Conservation (phyloP, 2,113 vertebrate species). For the Pao palembangensis region DNA sequence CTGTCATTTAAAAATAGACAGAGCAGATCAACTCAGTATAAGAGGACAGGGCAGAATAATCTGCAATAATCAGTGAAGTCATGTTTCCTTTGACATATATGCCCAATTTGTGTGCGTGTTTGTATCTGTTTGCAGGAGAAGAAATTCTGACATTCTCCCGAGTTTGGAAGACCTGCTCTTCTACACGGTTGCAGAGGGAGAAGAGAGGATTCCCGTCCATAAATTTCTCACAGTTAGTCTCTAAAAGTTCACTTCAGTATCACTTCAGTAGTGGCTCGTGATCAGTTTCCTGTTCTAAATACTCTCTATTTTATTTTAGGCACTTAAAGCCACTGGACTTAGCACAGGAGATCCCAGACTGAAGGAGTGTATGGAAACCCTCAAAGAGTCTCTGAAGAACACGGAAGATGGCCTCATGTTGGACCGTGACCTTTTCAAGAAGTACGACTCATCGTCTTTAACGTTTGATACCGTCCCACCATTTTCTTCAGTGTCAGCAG, state of each 20-base stretch:
- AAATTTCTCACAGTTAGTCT: slow-evolving; percentile 87
- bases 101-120: slow-evolving; percentile 4
- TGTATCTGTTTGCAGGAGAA: slow-evolving; percentile 65
- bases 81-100: not conserved
- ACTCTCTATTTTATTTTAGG: slow-evolving; percentile 67
- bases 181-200: slow-evolving; percentile 83
- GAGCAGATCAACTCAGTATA: no score
- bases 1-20: no score
- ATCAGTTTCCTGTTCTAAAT: slow-evolving; percentile 1
- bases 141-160: slow-evolving; percentile 83
- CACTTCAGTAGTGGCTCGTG: not conserved
- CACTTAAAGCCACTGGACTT: slow-evolving; percentile 93
- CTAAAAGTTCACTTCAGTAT: not conserved
- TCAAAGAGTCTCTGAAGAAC: slow-evolving; percentile 89
- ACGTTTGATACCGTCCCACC: not conserved
- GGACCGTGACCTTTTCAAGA: slow-evolving; percentile 96
- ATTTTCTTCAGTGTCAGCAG: not conserved
- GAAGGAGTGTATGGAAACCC: slow-evolving; percentile 98
- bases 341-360: slow-evolving; percentile 91
- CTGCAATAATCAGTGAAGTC: not conserved
- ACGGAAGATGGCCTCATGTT: slow-evolving; percentile 91
- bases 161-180: slow-evolving; percentile 92
- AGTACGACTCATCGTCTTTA: slow-evolving; percentile 73
- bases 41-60: no score
- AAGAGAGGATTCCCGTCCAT: slow-evolving; percentile 68